Conservation (phyloP, 2,888 invertebrate genomes). For the Lottia scabra region DNA sequence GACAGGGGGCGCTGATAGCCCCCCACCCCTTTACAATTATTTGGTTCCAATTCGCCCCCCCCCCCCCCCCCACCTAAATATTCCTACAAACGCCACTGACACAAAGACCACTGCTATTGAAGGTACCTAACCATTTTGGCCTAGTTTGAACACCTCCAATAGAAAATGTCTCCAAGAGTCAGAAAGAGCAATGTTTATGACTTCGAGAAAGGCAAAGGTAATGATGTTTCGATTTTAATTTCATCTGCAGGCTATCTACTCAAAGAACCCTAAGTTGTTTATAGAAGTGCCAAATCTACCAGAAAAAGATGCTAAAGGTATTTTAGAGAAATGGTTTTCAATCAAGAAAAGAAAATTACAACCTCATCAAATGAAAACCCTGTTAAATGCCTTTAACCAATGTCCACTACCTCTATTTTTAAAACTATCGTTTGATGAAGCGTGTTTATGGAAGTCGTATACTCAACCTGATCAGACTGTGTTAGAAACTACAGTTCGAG, state of each 20-base stretch:
- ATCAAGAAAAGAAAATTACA: conserved; percentile 32
- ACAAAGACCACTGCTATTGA: too few species aligned
- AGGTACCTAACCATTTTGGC: too few species aligned
- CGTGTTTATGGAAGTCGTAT: conserved; percentile 47
- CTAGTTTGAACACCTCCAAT: too few species aligned
- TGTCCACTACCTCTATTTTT: conserved; percentile 45
- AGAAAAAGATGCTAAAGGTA: conserved; percentile 30
- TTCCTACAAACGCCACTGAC: too few species aligned
- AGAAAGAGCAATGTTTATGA: too few species aligned
- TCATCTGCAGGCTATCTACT: conserved; percentile 6
- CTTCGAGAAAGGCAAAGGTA: not conserved
- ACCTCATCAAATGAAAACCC: conserved; percentile 24
- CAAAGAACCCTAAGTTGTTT: not conserved
- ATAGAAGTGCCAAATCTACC: conserved; percentile 24
- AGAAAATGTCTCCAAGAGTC: too few species aligned
- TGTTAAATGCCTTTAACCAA: conserved; percentile 29
- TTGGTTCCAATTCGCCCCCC: too few species aligned
- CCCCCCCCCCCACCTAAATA: too few species aligned
- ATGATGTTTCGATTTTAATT: too few species aligned
- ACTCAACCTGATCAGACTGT: conserved; percentile 18
- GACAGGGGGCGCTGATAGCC: too few species aligned
- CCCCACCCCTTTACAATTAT: too few species aligned
- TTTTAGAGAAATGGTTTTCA: conserved; percentile 40
- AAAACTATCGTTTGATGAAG: conserved; percentile 48
- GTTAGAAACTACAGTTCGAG: conserved; percentile 35